Evolutionary conservation across 2,888 invertebrate species (phyloP).

Genomic region (Linyphia triangularis): DNA sequence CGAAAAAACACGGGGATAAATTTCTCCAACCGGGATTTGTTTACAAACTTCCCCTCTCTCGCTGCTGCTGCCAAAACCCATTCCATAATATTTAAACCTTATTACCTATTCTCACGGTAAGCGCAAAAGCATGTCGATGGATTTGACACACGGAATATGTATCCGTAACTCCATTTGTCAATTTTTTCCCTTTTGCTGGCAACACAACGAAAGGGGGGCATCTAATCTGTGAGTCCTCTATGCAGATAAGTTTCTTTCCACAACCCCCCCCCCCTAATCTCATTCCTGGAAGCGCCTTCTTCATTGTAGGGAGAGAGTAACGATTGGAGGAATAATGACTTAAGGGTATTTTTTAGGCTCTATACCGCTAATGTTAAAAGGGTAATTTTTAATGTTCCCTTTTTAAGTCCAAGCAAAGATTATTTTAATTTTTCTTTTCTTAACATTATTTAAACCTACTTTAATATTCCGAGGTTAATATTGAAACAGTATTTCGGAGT

Average conservation of each 20-base stretch:
- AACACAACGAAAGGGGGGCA: constrained; percentile 11
- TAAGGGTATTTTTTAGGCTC: no score
- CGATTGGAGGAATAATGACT: neutral
- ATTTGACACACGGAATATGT: neutral
- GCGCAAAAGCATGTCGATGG: neutral
- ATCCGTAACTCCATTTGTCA: constrained; percentile 68
- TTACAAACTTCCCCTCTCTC: neutral
- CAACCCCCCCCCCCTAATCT: constrained; percentile 50
- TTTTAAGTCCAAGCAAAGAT: no score
- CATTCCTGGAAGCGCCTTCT: constrained; percentile 46
- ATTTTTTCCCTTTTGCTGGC: neutral
- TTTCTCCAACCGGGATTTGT: no score
- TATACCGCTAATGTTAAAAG: no score
- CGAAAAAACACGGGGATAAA: no score
- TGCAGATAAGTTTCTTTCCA: constrained; percentile 56
- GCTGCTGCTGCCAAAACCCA: neutral
- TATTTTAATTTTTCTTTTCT: no score
- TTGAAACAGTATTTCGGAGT: no score
- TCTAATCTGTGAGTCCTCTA: constrained; percentile 57
- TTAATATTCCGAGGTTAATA: no score
- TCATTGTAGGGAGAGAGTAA: neutral
- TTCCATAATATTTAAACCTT: constrained; percentile 41
- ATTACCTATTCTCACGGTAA: constrained; percentile 12
- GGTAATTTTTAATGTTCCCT: no score
- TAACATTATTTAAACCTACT: no score